Evolutionary conservation across 2,113 vertebrate genomes (phyloP).

Genomic region (Tragulus kanchil): DNA sequence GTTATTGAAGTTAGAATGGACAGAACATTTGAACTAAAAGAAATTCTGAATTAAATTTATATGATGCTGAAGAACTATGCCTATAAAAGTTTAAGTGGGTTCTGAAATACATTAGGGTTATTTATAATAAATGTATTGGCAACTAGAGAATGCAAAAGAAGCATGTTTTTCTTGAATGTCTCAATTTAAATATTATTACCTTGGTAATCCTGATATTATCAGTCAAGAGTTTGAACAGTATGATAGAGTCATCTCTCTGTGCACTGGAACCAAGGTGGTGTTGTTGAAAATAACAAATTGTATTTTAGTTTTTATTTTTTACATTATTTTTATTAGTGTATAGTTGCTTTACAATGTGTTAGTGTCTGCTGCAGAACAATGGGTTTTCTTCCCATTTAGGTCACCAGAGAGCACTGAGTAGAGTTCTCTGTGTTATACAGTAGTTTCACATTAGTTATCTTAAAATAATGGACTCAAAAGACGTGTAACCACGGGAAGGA

Average conservation of each 20-base stretch:
- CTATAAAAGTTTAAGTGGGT: not conserved
- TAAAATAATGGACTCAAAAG: not conserved
- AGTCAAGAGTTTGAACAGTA: not conserved
- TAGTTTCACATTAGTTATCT: not conserved
- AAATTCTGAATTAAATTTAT: not conserved
- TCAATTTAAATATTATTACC: not conserved
- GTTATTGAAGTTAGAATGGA: not conserved
- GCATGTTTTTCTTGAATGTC: not conserved
- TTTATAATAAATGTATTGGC: not conserved
- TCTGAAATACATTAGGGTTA: not conserved
- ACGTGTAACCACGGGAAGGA: fast-evolving
- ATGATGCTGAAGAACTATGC: not conserved
- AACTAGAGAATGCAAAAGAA: not conserved
- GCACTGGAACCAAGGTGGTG: not conserved
- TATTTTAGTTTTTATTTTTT: not conserved
- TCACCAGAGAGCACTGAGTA: not conserved
- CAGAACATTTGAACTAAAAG: not conserved
- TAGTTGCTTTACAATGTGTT: not conserved
- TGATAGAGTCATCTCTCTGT: not conserved
- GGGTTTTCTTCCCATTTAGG: not conserved
- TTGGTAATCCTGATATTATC: not conserved
- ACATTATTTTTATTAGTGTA: not conserved
- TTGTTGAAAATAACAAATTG: not conserved
- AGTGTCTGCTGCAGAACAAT: not conserved
- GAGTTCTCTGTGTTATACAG: not conserved